Evolutionary conservation across 2,888 invertebrate species (phyloP), one percentile per base, ranked within the genome.

Genomic region (Coleophora flavipennella): DNA sequence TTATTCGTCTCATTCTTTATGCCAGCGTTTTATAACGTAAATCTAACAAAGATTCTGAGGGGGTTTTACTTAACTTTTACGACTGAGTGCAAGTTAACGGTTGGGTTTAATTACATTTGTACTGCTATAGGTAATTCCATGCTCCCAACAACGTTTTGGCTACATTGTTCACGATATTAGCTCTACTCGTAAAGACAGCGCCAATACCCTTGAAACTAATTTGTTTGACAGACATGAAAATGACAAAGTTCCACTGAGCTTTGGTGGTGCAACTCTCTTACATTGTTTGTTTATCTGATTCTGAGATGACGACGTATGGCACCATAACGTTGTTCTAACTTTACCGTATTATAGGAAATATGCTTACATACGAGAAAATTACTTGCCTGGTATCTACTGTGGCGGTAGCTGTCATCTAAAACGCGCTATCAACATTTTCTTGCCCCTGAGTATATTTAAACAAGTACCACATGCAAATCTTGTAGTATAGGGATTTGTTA

Each of bases 111-210:
- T 77, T 77, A 64, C 69, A 62, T 67, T 63, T 67, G 69, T 75
- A 71, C 67, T 65, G 68, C 67, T 62, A 64, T 51, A 56, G 57
- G 63, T 65, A 68, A 67, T 70, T 71, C 64, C 59, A 64, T 62
- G 64, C 57, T 63, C 63, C 56, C 13, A 9, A 9, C 32, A 13
- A 9, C 62, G 56, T 69, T 76, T 71, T 58, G 64, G 68, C 67
- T 77, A 76, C 73, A 76, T 72, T 79, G 76, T 77, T 68, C 66
- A 68, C 70, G 63, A 67, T 73, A 74, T 71, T 67, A 61, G 58
- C 60, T 61, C 62, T 65, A 67, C 60, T 55, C 64, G 57, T 68
- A 66, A 68, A 73, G 69, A 65, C 71, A 68, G 69, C 61, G 56
- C 59, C 61, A 65, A 57, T 62, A 53, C 55, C 49, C 54, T 49